These are phyloP conservation scores for Hyles euphorbiae DNA, from an alignment of 1,140 invertebrate species.

Conservation along the genomic window DNA sequence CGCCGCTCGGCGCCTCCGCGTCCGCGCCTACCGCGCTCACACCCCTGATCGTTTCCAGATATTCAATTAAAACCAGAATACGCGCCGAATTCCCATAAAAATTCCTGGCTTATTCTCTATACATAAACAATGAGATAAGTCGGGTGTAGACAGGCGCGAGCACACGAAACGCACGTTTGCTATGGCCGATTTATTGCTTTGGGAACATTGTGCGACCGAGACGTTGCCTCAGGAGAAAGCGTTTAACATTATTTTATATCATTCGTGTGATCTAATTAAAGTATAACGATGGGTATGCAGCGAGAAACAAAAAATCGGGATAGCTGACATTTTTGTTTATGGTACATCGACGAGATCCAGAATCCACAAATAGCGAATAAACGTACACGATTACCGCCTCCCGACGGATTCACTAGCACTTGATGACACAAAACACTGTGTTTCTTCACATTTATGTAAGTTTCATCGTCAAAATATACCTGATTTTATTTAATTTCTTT, in stretches of 20 bases:
- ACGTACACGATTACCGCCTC: conserved; percentile 74
- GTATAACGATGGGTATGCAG: conserved; percentile 69
- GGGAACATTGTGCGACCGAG: conserved; percentile 44
- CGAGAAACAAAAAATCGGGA: conserved; percentile 75
- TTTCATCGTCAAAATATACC: conserved; percentile 66
- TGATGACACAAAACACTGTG: conserved; percentile 67
- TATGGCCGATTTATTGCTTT: conserved; percentile 68
- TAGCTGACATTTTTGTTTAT: conserved; percentile 77
- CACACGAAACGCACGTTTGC: conserved; percentile 71
- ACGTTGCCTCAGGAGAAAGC: conserved; percentile 55
- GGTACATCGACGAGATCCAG: conserved; percentile 75
- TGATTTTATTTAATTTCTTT: conserved; percentile 71
- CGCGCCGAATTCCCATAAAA: conserved; percentile 59
- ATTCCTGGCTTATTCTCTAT: conserved; percentile 71
- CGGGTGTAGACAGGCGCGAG: conserved; percentile 71
- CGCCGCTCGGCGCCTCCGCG: conserved; percentile 30
- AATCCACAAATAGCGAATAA: conserved; percentile 75
- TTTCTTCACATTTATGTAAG: conserved; percentile 72
- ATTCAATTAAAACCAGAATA: conserved; percentile 60
- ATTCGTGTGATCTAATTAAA: conserved; percentile 74
- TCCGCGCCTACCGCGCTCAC: conserved; percentile 32
- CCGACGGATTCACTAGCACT: conserved; percentile 71
- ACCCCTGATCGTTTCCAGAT: conserved; percentile 43
- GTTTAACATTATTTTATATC: conserved; percentile 70
- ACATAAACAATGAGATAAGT: conserved; percentile 75